Percentiles rank a stretch among this genome's conserved stretches.
Conservation (phyloP, 53 echinoderm and acorn worm genomes). For the Crossaster papposus region DNA sequence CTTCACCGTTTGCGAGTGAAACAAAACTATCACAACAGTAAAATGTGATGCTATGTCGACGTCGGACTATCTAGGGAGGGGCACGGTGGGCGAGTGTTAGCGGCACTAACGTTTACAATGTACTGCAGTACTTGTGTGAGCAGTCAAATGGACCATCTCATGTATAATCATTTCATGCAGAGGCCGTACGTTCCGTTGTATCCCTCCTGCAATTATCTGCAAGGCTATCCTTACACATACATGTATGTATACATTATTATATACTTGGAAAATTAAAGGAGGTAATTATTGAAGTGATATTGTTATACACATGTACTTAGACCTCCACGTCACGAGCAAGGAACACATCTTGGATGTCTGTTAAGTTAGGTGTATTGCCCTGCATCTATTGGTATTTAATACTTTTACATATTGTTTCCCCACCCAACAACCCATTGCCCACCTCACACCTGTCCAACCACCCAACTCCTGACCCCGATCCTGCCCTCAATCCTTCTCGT, state of each 20-base stretch:
- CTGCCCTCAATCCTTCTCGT: no score
- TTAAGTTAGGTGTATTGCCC: no score
- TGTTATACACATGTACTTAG: not conserved
- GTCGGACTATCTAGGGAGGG: not conserved
- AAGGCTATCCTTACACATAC: not conserved
- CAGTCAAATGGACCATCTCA: constrained; percentile 16
- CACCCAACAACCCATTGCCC: no score
- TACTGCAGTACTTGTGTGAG: constrained; percentile 4
- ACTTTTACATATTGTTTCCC: no score
- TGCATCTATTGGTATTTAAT: no score
- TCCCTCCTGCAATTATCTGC: not conserved
- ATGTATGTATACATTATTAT: not conserved
- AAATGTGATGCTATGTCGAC: not conserved
- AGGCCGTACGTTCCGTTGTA: not conserved
- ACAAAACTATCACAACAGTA: not conserved
- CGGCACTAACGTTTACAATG: not conserved
- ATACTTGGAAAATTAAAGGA: not conserved
- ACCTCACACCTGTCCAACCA: no score
- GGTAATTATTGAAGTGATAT: not conserved
- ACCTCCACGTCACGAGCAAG: no score
- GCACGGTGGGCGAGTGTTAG: not conserved
- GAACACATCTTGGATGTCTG: no score
- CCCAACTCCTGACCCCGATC: no score
- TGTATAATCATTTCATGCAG: constrained; percentile 15
- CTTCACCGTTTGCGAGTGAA: not conserved